These are phyloP conservation scores for Drosophila auraria DNA, from an alignment of 1,140 invertebrate genomes.

Conservation along the genomic window DNA sequence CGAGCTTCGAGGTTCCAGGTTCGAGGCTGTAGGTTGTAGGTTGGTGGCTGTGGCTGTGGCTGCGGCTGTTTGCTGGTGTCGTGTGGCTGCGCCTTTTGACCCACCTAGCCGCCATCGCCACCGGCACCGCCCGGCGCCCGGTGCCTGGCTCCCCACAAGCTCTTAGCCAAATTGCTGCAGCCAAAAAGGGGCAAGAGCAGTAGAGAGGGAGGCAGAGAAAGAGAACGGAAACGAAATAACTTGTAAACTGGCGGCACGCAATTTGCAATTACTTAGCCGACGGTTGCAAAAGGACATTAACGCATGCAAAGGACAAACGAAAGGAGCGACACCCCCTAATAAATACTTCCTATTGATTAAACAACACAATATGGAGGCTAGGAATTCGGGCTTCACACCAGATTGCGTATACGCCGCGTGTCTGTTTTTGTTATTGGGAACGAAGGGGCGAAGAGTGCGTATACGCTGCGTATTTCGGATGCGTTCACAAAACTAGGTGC, in stretches of 20 bases:
- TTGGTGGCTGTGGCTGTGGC: conserved; percentile 47
- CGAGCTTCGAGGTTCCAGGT: conserved; percentile 9
- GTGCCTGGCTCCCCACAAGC: conserved; percentile 40
- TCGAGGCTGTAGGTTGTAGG: background rate
- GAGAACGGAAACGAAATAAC: conserved; percentile 33
- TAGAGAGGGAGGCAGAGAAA: background rate
- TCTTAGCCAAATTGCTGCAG: conserved; percentile 81
- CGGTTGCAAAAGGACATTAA: conserved; percentile 47
- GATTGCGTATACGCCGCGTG: conserved; percentile 23
- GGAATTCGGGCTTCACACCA: background rate
- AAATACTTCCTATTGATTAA: conserved; percentile 53
- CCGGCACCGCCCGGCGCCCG: conserved; percentile 10
- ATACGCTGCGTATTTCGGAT: conserved; percentile 17
- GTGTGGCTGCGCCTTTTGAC: conserved; percentile 76
- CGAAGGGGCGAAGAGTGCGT: conserved; percentile 11
- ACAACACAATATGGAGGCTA: conserved; percentile 26
- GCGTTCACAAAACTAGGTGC: background rate
- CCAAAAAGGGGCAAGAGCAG: conserved; percentile 11
- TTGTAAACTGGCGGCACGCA: conserved; percentile 72
- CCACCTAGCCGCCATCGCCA: conserved; percentile 53
- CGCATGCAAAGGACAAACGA: conserved; percentile 38
- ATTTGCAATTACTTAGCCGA: conserved; percentile 75
- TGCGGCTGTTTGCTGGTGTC: conserved; percentile 56
- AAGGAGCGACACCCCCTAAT: conserved; percentile 20
- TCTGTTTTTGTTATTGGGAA: background rate